Base-by-base conservation (phyloP, 2,797 vertebrate species). In the Propithecus deckenii region DNA sequence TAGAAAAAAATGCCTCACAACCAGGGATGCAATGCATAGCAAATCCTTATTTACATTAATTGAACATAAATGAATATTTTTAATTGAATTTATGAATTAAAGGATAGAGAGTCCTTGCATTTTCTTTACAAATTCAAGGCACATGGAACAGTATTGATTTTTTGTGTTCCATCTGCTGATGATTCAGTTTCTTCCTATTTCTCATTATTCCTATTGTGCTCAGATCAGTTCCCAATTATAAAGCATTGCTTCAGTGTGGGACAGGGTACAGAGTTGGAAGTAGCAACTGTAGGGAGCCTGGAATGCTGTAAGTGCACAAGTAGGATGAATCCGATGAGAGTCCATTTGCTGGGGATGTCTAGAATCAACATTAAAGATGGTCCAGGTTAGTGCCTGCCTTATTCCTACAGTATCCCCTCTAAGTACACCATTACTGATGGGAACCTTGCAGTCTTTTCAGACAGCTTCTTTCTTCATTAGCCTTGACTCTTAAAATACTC, bases 1-100 rank as follows among this genome's bases (percentile, higher is more conserved):
- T 80, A 89, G 94, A 3, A 90, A 94, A 96, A 97, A 93, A 95
- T 97, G 91, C 65, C 86, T 93, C 57, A 81, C 85, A 92, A 65
- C 59, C 61, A 83, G 72, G 90, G 63, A 84, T 92, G 81, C 87
- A 63, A 28, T 95, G 55, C 38, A 43, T 71, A 90, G 72, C n/a
- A 93, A 92, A 86, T 80, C 57, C 23, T 95, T 93, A 63, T 86
- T 92, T 96, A 72, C 17, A n/a, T 71, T 94, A 89, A 72, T 41
- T 55, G 63, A 97, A 81, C 48, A 61, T 61, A 79, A 57, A 76
- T 50, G 80, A 32, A 48, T 92, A 48, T 94, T 88, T 95, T 81
- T 22, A 83, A 67, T 79, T 85, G 43, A 75, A 72, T 86, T 89
- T 81, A 55, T 84, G 65, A 78, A 76, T 94, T 84, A 57, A 83